phyloP scores from a whole-genome alignment of 1,140 invertebrate species.

The Penaeus indicus region DNA sequence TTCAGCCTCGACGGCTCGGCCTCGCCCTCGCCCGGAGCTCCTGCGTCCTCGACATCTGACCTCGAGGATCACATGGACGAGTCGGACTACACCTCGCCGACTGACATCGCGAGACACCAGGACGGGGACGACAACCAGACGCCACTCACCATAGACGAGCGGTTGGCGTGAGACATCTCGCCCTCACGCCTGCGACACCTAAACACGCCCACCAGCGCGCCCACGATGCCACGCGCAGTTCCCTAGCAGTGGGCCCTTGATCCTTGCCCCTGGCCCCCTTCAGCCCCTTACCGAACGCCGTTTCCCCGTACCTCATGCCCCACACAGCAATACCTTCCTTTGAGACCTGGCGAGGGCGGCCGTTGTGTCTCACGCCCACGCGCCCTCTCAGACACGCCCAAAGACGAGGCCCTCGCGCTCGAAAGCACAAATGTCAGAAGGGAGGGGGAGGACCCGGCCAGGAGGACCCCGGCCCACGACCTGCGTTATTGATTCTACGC shows the following conservation, averaged over 20 bases:
- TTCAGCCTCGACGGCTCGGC: constrained; percentile 66
- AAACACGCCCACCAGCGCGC: background rate
- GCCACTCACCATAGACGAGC: constrained; percentile 57
- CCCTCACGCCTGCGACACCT: background rate
- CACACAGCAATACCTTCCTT: constrained; percentile 23
- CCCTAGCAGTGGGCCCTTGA: background rate
- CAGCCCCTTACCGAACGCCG: background rate
- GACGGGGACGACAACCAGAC: constrained; percentile 45
- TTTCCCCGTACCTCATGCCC: background rate
- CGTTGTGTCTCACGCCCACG: constrained; percentile 5
- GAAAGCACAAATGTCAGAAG: too few relatives aligned
- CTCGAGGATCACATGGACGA: constrained; percentile 65
- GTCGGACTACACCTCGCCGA: constrained; percentile 56
- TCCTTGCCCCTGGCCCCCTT: background rate
- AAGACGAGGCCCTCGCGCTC: too few relatives aligned
- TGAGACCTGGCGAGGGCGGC: background rate
- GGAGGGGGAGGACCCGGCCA: too few relatives aligned
- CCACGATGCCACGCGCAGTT: constrained; percentile 7
- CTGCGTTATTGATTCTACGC: too few relatives aligned
- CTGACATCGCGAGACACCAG: constrained; percentile 49
- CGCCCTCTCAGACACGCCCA: constrained; percentile 17
- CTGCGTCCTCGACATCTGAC: constrained; percentile 63
- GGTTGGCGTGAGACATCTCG: constrained; percentile 49
- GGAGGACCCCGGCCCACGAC: too few relatives aligned
- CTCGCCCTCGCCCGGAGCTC: constrained; percentile 64